Percentiles rank a stretch among this genome's conserved stretches.
Conservation (phyloP, 2,888 invertebrate species). For the Drosophila gaucha region DNA sequence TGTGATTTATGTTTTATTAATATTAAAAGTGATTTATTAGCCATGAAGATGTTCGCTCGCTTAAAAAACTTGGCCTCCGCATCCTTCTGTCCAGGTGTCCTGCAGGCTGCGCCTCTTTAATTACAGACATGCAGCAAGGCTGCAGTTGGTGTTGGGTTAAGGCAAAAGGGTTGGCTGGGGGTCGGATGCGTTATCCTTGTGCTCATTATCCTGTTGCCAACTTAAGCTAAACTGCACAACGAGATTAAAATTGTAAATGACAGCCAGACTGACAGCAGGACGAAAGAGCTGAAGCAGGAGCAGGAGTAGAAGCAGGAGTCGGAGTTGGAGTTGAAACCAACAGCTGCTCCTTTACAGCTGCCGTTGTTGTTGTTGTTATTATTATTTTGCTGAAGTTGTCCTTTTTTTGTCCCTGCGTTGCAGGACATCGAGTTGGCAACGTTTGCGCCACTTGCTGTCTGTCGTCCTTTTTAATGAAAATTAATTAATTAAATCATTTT, state of each 20-base stretch:
- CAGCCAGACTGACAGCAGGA: constrained; percentile 63
- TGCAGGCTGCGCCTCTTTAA: constrained; percentile 53
- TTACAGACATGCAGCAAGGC: constrained; percentile 46
- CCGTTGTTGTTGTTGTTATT: constrained; percentile 15
- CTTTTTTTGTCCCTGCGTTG: constrained; percentile 5
- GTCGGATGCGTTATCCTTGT: constrained; percentile 38
- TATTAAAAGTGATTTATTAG: constrained; percentile 83
- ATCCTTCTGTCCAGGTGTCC: constrained; percentile 17
- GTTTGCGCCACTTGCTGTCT: constrained; percentile 47
- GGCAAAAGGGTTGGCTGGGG: too few species aligned
- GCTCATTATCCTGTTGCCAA: constrained; percentile 68
- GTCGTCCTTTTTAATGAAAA: constrained; percentile 69
- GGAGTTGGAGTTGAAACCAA: constrained; percentile 21
- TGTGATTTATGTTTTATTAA: constrained; percentile 83
- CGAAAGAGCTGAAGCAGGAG: constrained; percentile 12
- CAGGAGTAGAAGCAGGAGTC: constrained; percentile 12
- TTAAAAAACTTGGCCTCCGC: constrained; percentile 48
- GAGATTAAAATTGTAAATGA: constrained; percentile 80
- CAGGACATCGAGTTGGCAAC: constrained; percentile 32
- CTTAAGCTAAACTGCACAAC: constrained; percentile 76
- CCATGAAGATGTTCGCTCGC: constrained; percentile 60
- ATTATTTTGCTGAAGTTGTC: constrained; percentile 9
- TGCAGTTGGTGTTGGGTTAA: neutral
- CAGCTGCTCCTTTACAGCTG: constrained; percentile 47
- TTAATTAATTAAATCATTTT: constrained; percentile 77